A percentile compares a stretch with the other conserved stretches of the same genome.
Conservation (phyloP, 2,797 vertebrate genomes). For the Siniperca undulata region DNA sequence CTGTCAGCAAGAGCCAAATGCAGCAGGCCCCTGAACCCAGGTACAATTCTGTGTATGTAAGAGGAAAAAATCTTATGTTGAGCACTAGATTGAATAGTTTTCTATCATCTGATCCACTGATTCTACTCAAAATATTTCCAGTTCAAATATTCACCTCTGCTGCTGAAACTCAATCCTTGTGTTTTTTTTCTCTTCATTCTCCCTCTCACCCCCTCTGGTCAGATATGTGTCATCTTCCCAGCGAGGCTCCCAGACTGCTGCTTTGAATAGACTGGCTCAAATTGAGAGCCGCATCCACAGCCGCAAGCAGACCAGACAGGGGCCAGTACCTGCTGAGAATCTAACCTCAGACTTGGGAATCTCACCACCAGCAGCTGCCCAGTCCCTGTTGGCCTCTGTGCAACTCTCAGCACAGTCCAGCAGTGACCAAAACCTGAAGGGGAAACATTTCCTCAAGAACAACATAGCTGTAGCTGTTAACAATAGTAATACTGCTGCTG, state of each 20-base stretch:
- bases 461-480: background rate
- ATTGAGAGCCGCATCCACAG: slow-evolving; percentile 84
- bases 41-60: slow-evolving; percentile 19
- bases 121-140: background rate
- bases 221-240: slow-evolving; percentile 58
- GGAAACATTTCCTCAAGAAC: slow-evolving; percentile 83
- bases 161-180: background rate
- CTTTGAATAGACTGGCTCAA: slow-evolving; percentile 81
- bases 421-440: slow-evolving; percentile 22
- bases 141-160: background rate
- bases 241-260: slow-evolving; percentile 67
- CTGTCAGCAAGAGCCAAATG: slow-evolving; percentile 34
- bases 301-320: slow-evolving; percentile 45
- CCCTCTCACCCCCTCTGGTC: slow-evolving; percentile 6
- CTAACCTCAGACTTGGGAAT: background rate
- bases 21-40: slow-evolving; percentile 43
- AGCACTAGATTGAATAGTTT: background rate
- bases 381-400: slow-evolving; percentile 14
- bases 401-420: slow-evolving; percentile 54
- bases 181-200: background rate
- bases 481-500: background rate
- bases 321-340: background rate
- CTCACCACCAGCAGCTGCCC: background rate
- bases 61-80: background rate
- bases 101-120: background rate